phyloP scores from a whole-genome alignment of 2,888 invertebrate species.

The Trichogramma evanescens region DNA sequence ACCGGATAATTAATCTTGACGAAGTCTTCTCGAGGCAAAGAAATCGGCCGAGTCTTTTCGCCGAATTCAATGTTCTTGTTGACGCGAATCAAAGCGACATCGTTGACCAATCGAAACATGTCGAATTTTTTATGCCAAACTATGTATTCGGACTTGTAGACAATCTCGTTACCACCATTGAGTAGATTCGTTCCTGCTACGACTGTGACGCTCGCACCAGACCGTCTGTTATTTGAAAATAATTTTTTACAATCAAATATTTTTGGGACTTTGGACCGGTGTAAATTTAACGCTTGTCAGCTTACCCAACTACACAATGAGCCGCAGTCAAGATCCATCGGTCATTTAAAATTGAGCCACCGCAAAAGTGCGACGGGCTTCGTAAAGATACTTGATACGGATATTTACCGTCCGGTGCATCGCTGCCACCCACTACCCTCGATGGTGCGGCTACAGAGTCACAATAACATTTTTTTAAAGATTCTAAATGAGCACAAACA shows the following conservation, averaged over 20 bases:
- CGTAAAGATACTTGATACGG: conserved; percentile 14
- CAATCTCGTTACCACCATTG: not conserved
- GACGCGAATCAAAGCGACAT: conserved; percentile 11
- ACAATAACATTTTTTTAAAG: too few species aligned
- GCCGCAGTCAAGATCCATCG: conserved; percentile 17
- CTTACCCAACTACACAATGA: conserved; percentile 11
- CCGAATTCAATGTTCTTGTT: conserved; percentile 3
- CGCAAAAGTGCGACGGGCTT: conserved; percentile 3
- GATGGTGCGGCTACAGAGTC: not conserved
- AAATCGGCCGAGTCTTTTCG: conserved; percentile 9
- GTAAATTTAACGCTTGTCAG: not conserved
- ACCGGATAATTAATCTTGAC: conserved; percentile 1
- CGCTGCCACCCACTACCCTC: conserved; percentile 15
- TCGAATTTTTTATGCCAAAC: conserved; percentile 3
- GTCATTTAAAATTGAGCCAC: conserved; percentile 13
- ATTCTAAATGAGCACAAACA: too few species aligned
- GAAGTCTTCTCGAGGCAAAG: conserved; percentile 6
- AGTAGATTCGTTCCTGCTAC: conserved; percentile 5
- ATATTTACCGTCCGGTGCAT: conserved; percentile 12
- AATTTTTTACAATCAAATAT: not conserved
- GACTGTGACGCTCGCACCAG: not conserved
- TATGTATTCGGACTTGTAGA: conserved; percentile 9
- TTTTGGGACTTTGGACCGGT: not conserved
- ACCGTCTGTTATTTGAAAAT: not conserved
- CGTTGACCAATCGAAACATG: not conserved